These are phyloP conservation scores for Acipenser transmontanus DNA, from an alignment of 2,797 vertebrate species.

Conservation along the genomic window DNA sequence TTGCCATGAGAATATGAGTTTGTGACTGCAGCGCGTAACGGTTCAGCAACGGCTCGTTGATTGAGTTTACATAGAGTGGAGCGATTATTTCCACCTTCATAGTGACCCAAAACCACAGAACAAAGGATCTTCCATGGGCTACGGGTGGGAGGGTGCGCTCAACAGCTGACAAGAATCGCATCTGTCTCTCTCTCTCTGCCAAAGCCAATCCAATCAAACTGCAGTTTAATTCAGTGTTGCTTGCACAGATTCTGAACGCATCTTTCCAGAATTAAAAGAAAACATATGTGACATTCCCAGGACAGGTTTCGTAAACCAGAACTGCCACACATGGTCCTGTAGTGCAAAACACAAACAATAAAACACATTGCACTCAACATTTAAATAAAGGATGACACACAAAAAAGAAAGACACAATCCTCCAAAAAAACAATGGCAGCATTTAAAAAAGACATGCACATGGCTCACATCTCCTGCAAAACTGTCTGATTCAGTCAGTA, in stretches of 20 bases:
- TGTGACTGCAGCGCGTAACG: conserved; percentile 19
- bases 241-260: conserved; percentile 58
- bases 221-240: conserved; percentile 62
- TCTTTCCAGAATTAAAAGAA: conserved; percentile 68
- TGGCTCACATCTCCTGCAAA: no score
- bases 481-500: no score
- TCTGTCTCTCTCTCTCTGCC: conserved; percentile 20
- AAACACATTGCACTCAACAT: no score
- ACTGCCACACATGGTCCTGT: conserved; percentile 42
- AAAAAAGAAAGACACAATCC: no score
- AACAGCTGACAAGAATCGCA: conserved; percentile 29
- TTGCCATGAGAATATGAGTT: conserved; percentile 25
- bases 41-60: conserved; percentile 30
- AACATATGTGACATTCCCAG: conserved; percentile 67
- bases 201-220: conserved; percentile 58
- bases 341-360: no score
- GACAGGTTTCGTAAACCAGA: conserved; percentile 57
- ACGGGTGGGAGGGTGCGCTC: background rate
- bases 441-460: no score
- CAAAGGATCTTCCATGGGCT: conserved; percentile 26
- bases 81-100: conserved; percentile 39
- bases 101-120: conserved; percentile 23
- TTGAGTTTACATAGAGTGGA: conserved; percentile 30
- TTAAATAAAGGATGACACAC: no score
- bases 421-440: no score